These are phyloP conservation scores for Smutsia gigantea DNA, from an alignment of 2,797 vertebrate genomes.

Conservation along the genomic window DNA sequence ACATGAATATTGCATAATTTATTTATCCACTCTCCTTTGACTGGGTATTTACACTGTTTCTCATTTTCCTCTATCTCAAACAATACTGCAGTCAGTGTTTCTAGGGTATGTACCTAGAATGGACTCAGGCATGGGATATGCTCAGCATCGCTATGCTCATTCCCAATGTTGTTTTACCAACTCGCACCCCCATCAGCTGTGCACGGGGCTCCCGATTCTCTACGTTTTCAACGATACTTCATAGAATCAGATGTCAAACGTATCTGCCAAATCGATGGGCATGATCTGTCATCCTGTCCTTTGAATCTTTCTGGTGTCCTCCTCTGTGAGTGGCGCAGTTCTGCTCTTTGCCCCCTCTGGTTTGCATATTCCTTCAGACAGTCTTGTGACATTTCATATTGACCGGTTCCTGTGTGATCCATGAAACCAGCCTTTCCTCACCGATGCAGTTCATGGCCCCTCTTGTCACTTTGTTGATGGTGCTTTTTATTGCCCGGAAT, in stretches of 20 bases:
- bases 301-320: not conserved
- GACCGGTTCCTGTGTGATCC: not conserved
- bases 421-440: not conserved
- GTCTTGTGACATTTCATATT: not conserved
- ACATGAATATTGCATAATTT: accelerated
- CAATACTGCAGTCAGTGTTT: not conserved
- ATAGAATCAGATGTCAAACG: not conserved
- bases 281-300: not conserved
- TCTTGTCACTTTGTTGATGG: not conserved
- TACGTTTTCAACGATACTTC: not conserved
- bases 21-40: not conserved
- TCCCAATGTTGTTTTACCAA: not conserved
- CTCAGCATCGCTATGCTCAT: accelerated
- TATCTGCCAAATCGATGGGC: not conserved
- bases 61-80: not conserved
- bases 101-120: not conserved
- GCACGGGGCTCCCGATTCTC: accelerated
- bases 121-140: accelerated
- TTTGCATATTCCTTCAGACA: not conserved
- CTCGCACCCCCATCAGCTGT: not conserved
- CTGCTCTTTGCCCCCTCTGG: not conserved
- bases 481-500: not conserved
- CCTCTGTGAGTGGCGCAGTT: not conserved
- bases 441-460: not conserved
- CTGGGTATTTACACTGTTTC: not conserved